Evolutionary conservation across 2,888 invertebrate species (phyloP).

Genomic region (Orthonevra nobilis): DNA sequence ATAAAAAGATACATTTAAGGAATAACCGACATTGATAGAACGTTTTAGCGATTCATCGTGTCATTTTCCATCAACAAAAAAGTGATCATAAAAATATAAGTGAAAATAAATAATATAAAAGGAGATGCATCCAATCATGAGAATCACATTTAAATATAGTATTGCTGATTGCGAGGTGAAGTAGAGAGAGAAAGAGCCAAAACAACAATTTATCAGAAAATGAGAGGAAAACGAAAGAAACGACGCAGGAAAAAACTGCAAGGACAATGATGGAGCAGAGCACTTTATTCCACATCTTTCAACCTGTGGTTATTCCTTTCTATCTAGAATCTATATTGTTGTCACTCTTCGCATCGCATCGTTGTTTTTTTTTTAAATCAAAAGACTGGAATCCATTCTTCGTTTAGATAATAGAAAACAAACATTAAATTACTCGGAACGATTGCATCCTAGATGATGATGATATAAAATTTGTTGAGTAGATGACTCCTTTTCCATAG

Average conservation of each 20-base stretch:
- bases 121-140: slow-evolving; percentile 32
- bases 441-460: neutral
- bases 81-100: slow-evolving; percentile 1
- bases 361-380: slow-evolving; percentile 45
- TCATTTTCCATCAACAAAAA: neutral
- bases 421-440: neutral
- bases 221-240: slow-evolving; percentile 32
- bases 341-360: slow-evolving; percentile 16
- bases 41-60: neutral
- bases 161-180: neutral
- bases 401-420: slow-evolving; percentile 27
- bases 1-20: slow-evolving; percentile 15
- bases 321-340: slow-evolving; percentile 4
- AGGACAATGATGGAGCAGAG: slow-evolving; percentile 1
- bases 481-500: neutral
- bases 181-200: neutral
- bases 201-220: slow-evolving; percentile 9
- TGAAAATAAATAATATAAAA: slow-evolving; percentile 10
- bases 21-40: slow-evolving; percentile 13
- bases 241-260: slow-evolving; percentile 36
- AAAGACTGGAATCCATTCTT: slow-evolving; percentile 56
- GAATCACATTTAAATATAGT: slow-evolving; percentile 5
- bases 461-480: neutral
- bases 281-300: neutral
- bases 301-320: neutral